Evolutionary conservation across 2,797 vertebrate species (phyloP).

Genomic region (Crenichthys baileyi): DNA sequence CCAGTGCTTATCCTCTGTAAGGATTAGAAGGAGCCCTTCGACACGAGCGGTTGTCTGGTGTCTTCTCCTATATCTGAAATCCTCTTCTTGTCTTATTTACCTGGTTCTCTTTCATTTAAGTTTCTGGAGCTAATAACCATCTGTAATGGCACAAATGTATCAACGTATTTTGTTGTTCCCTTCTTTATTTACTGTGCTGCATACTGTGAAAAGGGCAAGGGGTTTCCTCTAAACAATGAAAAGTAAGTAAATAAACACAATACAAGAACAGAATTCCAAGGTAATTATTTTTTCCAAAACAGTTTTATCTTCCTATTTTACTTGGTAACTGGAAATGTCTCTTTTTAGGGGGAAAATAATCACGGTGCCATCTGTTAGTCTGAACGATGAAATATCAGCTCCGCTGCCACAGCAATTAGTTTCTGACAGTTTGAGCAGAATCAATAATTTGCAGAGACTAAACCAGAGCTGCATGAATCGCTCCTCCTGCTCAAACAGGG

Average conservation of each 20-base stretch:
- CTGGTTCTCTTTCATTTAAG: neutral
- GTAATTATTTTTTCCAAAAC: too few species aligned
- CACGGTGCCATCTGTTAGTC: constrained; percentile 61
- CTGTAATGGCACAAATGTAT: too few species aligned
- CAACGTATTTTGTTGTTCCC: too few species aligned
- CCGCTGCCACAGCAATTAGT: constrained; percentile 55
- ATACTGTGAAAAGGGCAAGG: neutral
- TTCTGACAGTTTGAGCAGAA: constrained; percentile 62
- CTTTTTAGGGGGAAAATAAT: constrained; percentile 41
- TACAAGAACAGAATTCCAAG: neutral
- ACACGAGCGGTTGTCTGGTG: neutral
- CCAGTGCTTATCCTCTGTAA: constrained; percentile 8
- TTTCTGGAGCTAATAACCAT: neutral
- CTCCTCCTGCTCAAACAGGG: constrained; percentile 28
- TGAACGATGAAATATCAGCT: constrained; percentile 56
- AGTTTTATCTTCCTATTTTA: too few species aligned
- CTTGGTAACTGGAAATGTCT: too few species aligned
- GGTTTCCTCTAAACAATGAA: too few species aligned
- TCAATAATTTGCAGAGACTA: constrained; percentile 52
- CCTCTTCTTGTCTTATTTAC: constrained; percentile 1
- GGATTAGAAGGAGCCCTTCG: neutral
- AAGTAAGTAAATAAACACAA: too few species aligned
- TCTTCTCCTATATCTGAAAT: neutral
- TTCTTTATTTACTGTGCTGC: too few species aligned
- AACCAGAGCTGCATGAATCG: constrained; percentile 45